Conservation (phyloP, 2,797 vertebrate genomes). For the Phylloscopus collybita region DNA sequence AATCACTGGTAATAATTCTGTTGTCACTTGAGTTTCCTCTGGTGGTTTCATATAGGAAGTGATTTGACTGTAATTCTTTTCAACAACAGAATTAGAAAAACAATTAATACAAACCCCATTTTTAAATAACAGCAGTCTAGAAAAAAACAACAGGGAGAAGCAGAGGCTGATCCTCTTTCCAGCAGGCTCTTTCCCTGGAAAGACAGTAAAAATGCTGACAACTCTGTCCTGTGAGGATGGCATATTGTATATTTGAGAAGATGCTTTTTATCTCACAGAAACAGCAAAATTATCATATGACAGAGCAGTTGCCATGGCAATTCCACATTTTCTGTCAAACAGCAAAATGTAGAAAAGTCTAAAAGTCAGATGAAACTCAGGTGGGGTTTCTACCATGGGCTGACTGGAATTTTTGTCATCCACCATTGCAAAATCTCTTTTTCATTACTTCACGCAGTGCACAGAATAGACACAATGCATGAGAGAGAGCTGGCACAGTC, state of each 20-base stretch:
- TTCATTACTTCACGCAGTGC: neutral
- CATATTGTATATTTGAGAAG: slow-evolving; percentile 4
- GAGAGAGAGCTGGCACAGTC: neutral
- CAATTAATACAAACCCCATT: neutral
- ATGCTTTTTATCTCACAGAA: slow-evolving; percentile 42
- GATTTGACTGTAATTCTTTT: neutral
- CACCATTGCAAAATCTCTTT: neutral
- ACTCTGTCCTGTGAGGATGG: slow-evolving; percentile 19
- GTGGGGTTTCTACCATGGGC: neutral
- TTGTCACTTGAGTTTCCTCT: neutral
- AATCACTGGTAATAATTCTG: neutral
- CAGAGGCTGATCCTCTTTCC: neutral
- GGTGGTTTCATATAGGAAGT: neutral
- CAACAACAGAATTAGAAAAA: slow-evolving; percentile 9
- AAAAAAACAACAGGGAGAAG: neutral
- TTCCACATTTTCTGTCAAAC: slow-evolving; percentile 35
- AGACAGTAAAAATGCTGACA: slow-evolving; percentile 4
- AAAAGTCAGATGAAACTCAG: slow-evolving; percentile 3
- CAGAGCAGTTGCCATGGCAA: slow-evolving; percentile 55
- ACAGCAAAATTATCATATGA: slow-evolving; percentile 38
- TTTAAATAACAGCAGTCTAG: neutral
- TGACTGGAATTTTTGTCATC: neutral
- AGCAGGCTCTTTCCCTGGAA: neutral
- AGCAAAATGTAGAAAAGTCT: slow-evolving; percentile 24
- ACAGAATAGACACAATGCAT: neutral